These are phyloP conservation scores for Mormyrus hasselquistii DNA, from an alignment of 2,797 vertebrate species.

Conservation along the genomic window DNA sequence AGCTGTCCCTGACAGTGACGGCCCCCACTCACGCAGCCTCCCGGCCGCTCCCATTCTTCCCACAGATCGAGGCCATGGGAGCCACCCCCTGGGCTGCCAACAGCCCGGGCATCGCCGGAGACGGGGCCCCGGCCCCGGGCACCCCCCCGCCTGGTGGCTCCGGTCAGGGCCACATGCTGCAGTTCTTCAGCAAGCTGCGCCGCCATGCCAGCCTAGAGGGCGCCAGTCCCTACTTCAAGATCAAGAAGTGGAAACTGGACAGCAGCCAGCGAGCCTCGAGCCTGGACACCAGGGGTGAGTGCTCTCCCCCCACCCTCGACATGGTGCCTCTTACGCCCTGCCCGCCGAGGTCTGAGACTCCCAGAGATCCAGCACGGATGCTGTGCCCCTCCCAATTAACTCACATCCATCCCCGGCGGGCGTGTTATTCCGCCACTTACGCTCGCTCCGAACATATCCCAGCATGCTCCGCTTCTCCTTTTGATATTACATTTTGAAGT, in stretches of 20 bases:
- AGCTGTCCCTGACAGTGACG: not conserved
- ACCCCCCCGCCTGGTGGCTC: conserved; percentile 37
- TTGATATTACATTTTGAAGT: not conserved
- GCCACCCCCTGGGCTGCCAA: conserved; percentile 49
- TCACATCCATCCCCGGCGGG: not conserved
- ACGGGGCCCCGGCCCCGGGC: conserved; percentile 28
- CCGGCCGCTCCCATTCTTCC: not conserved
- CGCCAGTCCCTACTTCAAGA: conserved; percentile 89
- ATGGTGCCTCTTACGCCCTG: too few species aligned
- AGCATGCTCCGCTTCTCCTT: not conserved
- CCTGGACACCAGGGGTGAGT: conserved; percentile 87
- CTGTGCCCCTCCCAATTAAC: not conserved
- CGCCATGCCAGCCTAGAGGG: conserved; percentile 91
- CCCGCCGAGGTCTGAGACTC: not conserved
- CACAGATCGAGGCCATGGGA: conserved; percentile 56
- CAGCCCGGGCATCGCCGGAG: conserved; percentile 31
- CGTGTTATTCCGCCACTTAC: not conserved
- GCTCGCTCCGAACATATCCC: not conserved
- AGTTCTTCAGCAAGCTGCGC: conserved; percentile 86
- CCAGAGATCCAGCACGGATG: not conserved
- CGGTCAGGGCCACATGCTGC: conserved; percentile 68
- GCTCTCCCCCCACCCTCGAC: not conserved
- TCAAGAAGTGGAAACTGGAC: conserved; percentile 95
- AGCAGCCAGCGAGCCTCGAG: conserved; percentile 88
- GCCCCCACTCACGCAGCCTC: not conserved